phyloP scores from a whole-genome alignment of 2,113 vertebrate genomes.

The Heterochromis multidens region DNA sequence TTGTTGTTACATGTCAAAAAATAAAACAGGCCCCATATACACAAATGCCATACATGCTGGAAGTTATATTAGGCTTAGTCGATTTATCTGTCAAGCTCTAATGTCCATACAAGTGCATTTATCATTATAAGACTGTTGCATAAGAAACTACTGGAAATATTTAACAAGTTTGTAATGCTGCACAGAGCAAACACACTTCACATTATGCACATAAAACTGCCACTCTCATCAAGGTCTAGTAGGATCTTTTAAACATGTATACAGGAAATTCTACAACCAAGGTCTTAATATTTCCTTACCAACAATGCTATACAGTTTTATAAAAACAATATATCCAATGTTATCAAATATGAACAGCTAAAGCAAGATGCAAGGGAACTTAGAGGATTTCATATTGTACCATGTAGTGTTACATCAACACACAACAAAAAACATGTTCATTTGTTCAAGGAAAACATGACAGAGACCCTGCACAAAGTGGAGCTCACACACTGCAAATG shows the following conservation, averaged over 20 bases:
- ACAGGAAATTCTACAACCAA: constrained; percentile 9
- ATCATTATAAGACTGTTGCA: background rate
- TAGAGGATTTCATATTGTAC: background rate
- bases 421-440: background rate
- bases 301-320: background rate
- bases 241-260: background rate
- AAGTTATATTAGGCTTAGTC: background rate
- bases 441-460: background rate
- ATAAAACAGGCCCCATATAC: background rate
- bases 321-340: background rate
- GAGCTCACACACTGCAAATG: background rate
- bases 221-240: background rate
- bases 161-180: background rate
- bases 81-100: background rate
- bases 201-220: background rate
- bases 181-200: constrained; percentile 25
- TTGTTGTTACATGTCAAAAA: background rate
- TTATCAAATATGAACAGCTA: background rate
- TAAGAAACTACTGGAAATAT: background rate
- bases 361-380: too few relatives aligned
- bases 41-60: too few relatives aligned
- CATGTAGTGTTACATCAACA: background rate
- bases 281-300: background rate
- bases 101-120: background rate
- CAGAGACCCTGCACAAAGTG: background rate